A percentile compares a stretch with the other conserved stretches of the same genome.
These are phyloP conservation scores for Cheilosia variabilis DNA, from an alignment of 2,888 invertebrate genomes.

Conservation along the genomic window DNA sequence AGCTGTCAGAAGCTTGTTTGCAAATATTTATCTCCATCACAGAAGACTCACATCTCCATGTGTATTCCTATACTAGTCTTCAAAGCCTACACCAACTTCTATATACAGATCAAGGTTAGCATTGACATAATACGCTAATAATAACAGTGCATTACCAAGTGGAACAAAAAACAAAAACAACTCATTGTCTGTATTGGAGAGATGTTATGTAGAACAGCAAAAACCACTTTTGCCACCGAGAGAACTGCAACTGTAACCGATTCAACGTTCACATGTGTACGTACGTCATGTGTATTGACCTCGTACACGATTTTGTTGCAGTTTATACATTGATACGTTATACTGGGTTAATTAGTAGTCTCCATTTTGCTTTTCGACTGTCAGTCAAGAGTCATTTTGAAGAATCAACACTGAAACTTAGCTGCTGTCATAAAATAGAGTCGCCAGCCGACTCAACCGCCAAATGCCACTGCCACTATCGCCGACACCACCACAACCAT, in stretches of 20 bases:
- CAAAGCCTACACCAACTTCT: slow-evolving; percentile 42
- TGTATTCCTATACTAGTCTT: slow-evolving; percentile 9
- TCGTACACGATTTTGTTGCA: slow-evolving; percentile 63
- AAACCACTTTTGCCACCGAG: slow-evolving; percentile 60
- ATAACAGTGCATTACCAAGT: slow-evolving; percentile 75
- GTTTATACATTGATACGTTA: slow-evolving; percentile 55
- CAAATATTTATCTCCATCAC: slow-evolving; percentile 3
- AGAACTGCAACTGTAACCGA: slow-evolving; percentile 62
- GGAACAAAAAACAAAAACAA: slow-evolving; percentile 30
- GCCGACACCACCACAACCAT: slow-evolving; percentile 6
- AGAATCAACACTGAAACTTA: slow-evolving; percentile 25
- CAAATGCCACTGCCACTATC: background rate
- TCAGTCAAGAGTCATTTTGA: slow-evolving; percentile 21
- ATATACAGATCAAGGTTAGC: slow-evolving; percentile 73
- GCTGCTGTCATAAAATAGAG: slow-evolving; percentile 48
- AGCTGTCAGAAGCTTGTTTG: slow-evolving; percentile 21
- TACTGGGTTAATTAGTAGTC: slow-evolving; percentile 67
- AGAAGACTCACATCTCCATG: slow-evolving; percentile 20
- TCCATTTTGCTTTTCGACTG: slow-evolving; percentile 25
- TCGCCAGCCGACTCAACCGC: slow-evolving; percentile 16
- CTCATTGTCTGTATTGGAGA: slow-evolving; percentile 42
- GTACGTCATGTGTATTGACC: slow-evolving; percentile 43
- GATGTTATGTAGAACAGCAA: slow-evolving; percentile 68
- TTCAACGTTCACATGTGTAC: slow-evolving; percentile 23
- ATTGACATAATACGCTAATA: slow-evolving; percentile 75